Evolutionary conservation across 2,888 invertebrate species (phyloP).

Genomic region (Rhabditoides inermis): DNA sequence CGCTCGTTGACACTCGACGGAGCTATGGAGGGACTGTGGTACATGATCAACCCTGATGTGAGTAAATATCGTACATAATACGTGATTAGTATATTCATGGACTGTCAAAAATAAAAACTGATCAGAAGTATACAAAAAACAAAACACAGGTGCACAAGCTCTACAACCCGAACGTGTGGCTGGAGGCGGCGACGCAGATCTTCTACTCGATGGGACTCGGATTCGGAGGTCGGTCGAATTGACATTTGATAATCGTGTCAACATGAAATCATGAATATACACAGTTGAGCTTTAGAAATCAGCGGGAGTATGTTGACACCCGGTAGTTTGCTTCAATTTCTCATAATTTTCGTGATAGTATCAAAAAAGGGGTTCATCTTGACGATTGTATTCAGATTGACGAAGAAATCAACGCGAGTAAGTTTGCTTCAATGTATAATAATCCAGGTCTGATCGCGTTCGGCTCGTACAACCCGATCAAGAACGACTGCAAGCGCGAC

Average conservation of each 20-base stretch:
- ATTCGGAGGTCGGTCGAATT: conserved; percentile 66
- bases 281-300: too few species aligned
- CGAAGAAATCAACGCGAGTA: not conserved
- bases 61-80: conserved; percentile 20
- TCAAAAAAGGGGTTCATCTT: not conserved
- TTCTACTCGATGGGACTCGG: conserved; percentile 91
- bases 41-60: conserved; percentile 88
- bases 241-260: not conserved
- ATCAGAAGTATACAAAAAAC: not conserved
- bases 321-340: too few species aligned
- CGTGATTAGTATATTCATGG: not conserved
- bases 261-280: too few species aligned
- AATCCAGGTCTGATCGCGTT: conserved; percentile 72
- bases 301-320: too few species aligned
- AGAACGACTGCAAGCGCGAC: conserved; percentile 87
- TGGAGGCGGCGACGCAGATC: conserved; percentile 91
- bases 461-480: conserved; percentile 85
- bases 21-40: conserved; percentile 73
- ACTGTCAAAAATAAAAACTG: not conserved
- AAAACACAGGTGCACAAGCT: conserved; percentile 69
- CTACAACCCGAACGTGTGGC: conserved; percentile 79
- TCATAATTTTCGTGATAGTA: not conserved
- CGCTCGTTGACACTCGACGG: conserved; percentile 79
- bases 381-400: not conserved
- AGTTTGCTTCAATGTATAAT: not conserved